Evolutionary conservation across 2,113 vertebrate species (phyloP).

Genomic region (Loxodonta africana): DNA sequence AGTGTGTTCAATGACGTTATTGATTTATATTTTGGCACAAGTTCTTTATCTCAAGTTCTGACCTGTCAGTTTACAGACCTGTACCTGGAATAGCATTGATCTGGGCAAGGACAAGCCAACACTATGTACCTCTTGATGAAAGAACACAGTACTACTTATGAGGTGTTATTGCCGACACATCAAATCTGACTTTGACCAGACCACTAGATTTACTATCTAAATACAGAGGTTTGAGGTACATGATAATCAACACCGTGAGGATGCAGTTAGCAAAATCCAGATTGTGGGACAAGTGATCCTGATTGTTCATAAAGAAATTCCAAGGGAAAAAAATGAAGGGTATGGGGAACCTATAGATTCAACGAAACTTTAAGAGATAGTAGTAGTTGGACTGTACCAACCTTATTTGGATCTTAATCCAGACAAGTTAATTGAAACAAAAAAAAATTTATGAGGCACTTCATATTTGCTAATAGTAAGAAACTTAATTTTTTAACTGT

Average conservation of each 20-base stretch:
- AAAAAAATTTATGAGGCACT: background rate
- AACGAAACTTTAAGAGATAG: background rate
- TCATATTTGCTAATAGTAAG: background rate
- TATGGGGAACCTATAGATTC: background rate
- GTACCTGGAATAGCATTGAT: background rate
- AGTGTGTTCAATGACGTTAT: accelerated
- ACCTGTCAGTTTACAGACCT: background rate
- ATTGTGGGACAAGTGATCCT: background rate
- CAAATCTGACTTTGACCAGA: too few relatives aligned
- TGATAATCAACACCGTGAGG: background rate
- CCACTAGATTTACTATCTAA: background rate
- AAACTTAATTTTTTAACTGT: background rate
- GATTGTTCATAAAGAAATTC: too few relatives aligned
- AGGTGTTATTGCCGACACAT: background rate
- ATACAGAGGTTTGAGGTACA: background rate
- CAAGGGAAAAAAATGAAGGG: background rate
- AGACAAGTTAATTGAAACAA: background rate
- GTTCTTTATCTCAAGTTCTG: background rate
- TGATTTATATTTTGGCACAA: background rate
- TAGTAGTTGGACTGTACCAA: accelerated
- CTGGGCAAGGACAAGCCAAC: background rate
- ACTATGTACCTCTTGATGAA: background rate
- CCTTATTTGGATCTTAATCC: background rate
- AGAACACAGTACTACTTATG: background rate
- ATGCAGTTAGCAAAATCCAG: background rate